phyloP scores from a whole-genome alignment of 1,140 invertebrate species.

The Tribolium castaneum region DNA sequence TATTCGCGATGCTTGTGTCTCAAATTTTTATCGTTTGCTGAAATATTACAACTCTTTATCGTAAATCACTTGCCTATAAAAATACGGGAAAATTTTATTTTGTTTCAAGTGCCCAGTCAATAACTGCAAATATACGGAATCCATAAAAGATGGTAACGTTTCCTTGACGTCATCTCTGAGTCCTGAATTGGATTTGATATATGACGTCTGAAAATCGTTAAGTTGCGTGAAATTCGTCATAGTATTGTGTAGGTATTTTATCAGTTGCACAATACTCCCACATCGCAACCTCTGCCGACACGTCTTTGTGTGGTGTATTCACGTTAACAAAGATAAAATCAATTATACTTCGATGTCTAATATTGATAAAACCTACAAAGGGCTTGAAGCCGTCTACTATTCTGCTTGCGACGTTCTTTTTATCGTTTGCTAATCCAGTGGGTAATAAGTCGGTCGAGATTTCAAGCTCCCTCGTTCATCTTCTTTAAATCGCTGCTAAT shows the following conservation, averaged over 20 bases:
- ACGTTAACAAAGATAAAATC: background rate
- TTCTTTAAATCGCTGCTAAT: conserved; percentile 10
- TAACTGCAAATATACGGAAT: background rate
- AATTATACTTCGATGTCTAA: background rate
- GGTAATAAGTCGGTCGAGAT: background rate
- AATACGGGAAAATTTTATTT: background rate
- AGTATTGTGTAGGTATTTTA: background rate
- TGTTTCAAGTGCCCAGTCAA: too few relatives aligned
- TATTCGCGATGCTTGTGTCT: background rate
- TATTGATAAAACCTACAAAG: background rate
- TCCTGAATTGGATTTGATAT: background rate
- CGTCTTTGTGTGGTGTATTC: background rate
- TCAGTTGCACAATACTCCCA: conserved; percentile 15
- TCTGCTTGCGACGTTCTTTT: conserved; percentile 3
- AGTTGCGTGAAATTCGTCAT: background rate
- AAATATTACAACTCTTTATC: background rate
- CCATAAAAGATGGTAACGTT: background rate
- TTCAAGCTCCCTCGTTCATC: background rate
- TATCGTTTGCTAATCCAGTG: conserved; percentile 2
- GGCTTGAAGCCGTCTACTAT: background rate
- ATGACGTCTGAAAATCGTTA: background rate
- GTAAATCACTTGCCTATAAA: background rate
- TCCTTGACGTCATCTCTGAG: background rate
- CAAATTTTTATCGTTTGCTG: background rate
- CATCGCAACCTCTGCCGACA: background rate